These are phyloP conservation scores for Scaeva pyrastri DNA, from an alignment of 2,888 invertebrate genomes.

Conservation along the genomic window DNA sequence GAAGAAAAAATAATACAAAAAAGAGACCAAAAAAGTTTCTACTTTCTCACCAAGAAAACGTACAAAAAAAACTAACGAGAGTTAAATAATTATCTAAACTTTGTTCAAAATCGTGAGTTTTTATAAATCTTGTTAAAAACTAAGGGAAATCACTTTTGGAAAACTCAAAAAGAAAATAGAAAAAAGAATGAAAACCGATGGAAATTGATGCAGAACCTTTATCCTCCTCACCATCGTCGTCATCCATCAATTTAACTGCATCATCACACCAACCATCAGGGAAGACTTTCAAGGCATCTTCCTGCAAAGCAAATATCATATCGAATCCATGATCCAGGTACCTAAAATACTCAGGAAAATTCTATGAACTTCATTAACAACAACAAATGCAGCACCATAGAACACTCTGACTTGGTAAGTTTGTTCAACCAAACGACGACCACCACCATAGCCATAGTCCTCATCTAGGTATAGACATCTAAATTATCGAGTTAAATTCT, in stretches of 20 bases:
- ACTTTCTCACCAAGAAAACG: constrained; percentile 48
- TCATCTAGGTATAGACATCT: constrained; percentile 15
- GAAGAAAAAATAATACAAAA: constrained; percentile 49
- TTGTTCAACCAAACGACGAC: constrained; percentile 7
- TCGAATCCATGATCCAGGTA: constrained; percentile 19
- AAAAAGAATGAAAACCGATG: constrained; percentile 11
- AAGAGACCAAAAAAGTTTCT: constrained; percentile 58
- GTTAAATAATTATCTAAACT: constrained; percentile 34
- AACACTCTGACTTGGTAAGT: constrained; percentile 28
- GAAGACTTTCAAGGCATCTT: constrained; percentile 13
- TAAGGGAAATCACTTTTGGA: not conserved
- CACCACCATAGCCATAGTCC: too few species aligned
- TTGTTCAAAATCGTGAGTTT: not conserved
- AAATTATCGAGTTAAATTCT: constrained; percentile 10
- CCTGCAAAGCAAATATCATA: not conserved
- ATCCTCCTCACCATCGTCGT: constrained; percentile 7
- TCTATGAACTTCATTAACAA: constrained; percentile 25
- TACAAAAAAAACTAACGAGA: constrained; percentile 29
- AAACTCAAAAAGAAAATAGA: not conserved
- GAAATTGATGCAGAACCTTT: constrained; percentile 9
- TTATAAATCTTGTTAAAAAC: not conserved
- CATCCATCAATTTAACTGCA: constrained; percentile 21
- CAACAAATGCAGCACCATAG: constrained; percentile 17
- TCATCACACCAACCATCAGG: not conserved
- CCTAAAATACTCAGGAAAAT: not conserved